A percentile compares a stretch with the other conserved stretches of the same genome.
Conservation (phyloP, 2,797 vertebrate genomes). For the Scolopax bukidnonensis region DNA sequence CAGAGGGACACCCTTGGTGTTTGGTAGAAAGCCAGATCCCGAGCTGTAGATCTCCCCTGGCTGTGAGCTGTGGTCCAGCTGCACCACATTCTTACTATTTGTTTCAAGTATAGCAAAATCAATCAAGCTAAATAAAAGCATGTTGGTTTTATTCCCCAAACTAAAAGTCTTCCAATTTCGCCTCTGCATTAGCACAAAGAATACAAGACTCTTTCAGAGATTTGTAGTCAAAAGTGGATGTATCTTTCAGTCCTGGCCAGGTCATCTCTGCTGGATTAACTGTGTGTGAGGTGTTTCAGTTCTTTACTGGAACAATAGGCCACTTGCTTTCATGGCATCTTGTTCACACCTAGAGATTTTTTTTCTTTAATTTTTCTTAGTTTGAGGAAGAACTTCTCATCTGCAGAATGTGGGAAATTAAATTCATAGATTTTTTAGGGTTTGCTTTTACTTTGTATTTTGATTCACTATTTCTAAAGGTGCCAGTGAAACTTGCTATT, state of each 20-base stretch:
- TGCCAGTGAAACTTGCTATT: background rate
- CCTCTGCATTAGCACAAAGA: background rate
- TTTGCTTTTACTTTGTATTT: background rate
- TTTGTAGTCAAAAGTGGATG: background rate
- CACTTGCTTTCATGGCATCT: fast-evolving
- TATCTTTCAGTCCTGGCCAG: background rate
- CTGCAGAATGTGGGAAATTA: background rate
- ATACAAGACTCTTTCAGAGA: background rate
- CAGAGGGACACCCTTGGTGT: fast-evolving
- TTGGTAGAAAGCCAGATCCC: background rate
- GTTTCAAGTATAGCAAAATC: background rate
- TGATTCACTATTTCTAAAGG: background rate
- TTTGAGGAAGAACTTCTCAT: background rate
- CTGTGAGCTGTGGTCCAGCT: background rate
- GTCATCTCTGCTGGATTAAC: background rate
- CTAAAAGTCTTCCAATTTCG: background rate
- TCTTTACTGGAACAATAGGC: background rate
- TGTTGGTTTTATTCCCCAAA: background rate
- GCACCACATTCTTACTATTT: fast-evolving
- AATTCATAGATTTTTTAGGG: background rate
- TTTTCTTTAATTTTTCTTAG: background rate
- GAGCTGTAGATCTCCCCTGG: background rate
- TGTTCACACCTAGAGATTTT: background rate
- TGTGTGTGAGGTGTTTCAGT: background rate
- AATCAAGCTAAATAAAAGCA: background rate